These are phyloP conservation scores for Aeoliscus strigatus DNA, from an alignment of 2,797 vertebrate genomes.

Conservation along the genomic window DNA sequence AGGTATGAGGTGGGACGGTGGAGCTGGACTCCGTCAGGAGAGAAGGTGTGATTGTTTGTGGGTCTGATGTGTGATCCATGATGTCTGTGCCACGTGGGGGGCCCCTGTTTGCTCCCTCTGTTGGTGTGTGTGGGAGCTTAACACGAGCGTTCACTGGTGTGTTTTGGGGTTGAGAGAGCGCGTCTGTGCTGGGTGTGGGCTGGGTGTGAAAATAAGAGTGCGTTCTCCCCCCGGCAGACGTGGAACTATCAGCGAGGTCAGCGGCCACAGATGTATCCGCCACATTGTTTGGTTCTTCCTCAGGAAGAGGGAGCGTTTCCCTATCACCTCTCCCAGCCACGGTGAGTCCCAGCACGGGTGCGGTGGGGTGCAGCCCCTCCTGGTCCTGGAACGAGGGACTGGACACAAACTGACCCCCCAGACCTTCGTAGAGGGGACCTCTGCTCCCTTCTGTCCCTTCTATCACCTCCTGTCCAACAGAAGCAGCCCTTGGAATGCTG, in stretches of 20 bases:
- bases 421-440: constrained; percentile 13
- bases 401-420: constrained; percentile 8
- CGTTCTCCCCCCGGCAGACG: constrained; percentile 32
- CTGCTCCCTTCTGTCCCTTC: constrained; percentile 19
- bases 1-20: neutral
- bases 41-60: constrained; percentile 3
- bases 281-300: constrained; percentile 78
- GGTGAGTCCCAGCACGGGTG: constrained; percentile 35
- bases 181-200: constrained; percentile 12
- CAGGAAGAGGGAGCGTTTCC: constrained; percentile 69
- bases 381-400: constrained; percentile 27
- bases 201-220: constrained; percentile 41
- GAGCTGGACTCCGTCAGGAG: constrained; percentile 2
- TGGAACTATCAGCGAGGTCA: constrained; percentile 29
- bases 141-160: constrained; percentile 5
- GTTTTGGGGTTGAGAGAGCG: constrained; percentile 4
- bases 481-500: constrained; percentile 22
- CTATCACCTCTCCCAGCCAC: constrained; percentile 61
- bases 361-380: constrained; percentile 27
- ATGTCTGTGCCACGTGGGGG: constrained; percentile 5
- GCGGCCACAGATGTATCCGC: constrained; percentile 72
- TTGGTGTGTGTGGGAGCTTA: constrained; percentile 1
- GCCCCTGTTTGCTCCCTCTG: neutral
- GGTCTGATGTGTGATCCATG: constrained; percentile 2
- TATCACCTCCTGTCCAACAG: constrained; percentile 15